Conservation (phyloP, 2,797 vertebrate genomes). For the Austrolebias charrua region DNA sequence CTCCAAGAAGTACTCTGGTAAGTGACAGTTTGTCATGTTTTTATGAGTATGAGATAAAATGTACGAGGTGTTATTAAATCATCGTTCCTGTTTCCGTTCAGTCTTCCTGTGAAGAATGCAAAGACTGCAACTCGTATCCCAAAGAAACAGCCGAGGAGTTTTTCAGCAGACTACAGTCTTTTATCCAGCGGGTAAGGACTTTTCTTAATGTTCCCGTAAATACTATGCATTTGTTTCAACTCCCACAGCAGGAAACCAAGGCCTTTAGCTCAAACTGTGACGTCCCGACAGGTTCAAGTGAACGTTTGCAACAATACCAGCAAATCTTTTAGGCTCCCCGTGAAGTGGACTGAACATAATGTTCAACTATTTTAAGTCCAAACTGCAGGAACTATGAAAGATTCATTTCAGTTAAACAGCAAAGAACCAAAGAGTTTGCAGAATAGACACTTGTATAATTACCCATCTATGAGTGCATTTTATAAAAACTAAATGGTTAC, state of each 20-base stretch:
- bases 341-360: no score
- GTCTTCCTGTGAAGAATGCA: slow-evolving; percentile 59
- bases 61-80: neutral
- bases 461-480: no score
- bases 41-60: neutral
- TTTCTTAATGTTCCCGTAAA: neutral
- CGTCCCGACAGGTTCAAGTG: neutral
- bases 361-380: no score
- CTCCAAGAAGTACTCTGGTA: slow-evolving; percentile 19
- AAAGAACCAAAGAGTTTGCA: no score
- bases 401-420: no score
- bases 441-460: no score
- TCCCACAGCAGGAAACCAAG: neutral
- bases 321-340: neutral
- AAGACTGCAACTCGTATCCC: slow-evolving; percentile 45
- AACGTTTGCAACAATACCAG: neutral
- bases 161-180: slow-evolving; percentile 51
- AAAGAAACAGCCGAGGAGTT: slow-evolving; percentile 44
- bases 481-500: no score
- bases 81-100: slow-evolving; percentile 36
- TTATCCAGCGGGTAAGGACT: slow-evolving; percentile 68
- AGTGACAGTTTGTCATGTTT: slow-evolving; percentile 22
- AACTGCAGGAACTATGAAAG: no score
- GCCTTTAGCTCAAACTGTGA: no score
- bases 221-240: neutral